A percentile compares a stretch with the other conserved stretches of the same genome.
Conservation (phyloP, 1,140 invertebrate genomes). For the Ceratitis capitata region DNA sequence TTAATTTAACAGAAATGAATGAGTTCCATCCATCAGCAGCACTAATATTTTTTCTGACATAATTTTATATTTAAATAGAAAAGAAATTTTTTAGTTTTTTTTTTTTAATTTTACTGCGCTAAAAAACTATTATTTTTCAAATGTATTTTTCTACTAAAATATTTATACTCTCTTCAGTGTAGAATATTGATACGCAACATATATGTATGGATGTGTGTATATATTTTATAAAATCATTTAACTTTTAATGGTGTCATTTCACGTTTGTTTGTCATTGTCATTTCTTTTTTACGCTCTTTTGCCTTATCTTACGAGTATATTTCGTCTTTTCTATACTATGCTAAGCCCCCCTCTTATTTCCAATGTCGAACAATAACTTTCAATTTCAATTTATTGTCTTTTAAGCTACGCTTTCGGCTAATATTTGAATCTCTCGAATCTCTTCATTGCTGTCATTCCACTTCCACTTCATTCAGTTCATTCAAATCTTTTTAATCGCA, state of each 20-base stretch:
- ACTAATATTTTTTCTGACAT: background rate
- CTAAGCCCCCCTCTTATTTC: background rate
- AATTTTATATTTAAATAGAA: background rate
- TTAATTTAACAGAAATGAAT: background rate
- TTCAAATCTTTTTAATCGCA: constrained; percentile 22
- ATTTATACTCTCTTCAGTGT: background rate
- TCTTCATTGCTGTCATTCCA: constrained; percentile 2
- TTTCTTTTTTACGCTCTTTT: background rate
- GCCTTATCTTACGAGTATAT: too few species aligned
- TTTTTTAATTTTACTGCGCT: background rate
- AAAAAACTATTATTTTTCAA: background rate
- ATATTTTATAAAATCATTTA: too few species aligned
- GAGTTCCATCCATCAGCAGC: background rate
- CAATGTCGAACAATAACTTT: background rate
- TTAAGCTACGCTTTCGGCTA: background rate
- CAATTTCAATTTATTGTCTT: constrained; percentile 1
- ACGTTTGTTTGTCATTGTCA: too few species aligned
- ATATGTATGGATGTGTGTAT: too few species aligned
- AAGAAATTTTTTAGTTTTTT: too few species aligned
- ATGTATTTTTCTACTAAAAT: background rate
- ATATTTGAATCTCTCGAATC: background rate
- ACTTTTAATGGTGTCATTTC: too few species aligned
- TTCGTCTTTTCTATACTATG: background rate
- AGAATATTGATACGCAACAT: too few species aligned
- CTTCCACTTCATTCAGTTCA: constrained; percentile 2